Evolutionary conservation across 64 coral and sea anemone genomes (phyloP), one percentile per base, ranked within the genome.

Genomic region (Stichodactyla helianthus): DNA sequence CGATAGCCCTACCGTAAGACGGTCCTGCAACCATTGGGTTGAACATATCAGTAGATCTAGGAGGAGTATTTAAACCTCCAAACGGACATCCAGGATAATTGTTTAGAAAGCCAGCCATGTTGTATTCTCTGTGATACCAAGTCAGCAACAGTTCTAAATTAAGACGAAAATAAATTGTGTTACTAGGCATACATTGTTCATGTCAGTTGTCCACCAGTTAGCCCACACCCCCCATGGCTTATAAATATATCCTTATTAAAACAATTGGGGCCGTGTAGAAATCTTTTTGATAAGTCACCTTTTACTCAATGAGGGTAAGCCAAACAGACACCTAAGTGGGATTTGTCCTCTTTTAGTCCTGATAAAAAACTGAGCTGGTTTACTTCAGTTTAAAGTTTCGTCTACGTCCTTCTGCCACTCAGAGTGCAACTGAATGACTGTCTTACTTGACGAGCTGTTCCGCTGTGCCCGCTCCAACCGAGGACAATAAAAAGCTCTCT

Each of bases 101-200:
- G 76, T 97, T 97, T 10, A 97, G 82, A 90, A 97, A 97, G 51
- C 94, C 94, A 53, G 94, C 94, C 94, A 97, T 97, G 26, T 89
- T 89, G 50, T 51, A 84, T 84, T 90, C 82, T 85, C 65, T 54
- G 8, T 92, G 85, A 81, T 79, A 52, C 50, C 10, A 81, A 51
- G 78, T 81, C 78, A 81, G 52, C 78, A 87, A 64, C 87, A 82
- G 84, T 85, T 89, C 35, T 57, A 82, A 65, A 89, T 55, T 55
- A 68, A 74, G 85, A 87, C 84, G 84, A 95, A 95, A 92, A 83
- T 90, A 95, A 71, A 82, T 50, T 83, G 83, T 62, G 59, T 84
- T 84, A 63, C 27, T 57, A 51, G 26, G 52, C 83, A 44, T 63
- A 58, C 55, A 60, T 26, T 84, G 56, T 60, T n/a, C 83, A 54